phyloP scores from a whole-genome alignment of 2,113 vertebrate species.

The Penelope pileata region DNA sequence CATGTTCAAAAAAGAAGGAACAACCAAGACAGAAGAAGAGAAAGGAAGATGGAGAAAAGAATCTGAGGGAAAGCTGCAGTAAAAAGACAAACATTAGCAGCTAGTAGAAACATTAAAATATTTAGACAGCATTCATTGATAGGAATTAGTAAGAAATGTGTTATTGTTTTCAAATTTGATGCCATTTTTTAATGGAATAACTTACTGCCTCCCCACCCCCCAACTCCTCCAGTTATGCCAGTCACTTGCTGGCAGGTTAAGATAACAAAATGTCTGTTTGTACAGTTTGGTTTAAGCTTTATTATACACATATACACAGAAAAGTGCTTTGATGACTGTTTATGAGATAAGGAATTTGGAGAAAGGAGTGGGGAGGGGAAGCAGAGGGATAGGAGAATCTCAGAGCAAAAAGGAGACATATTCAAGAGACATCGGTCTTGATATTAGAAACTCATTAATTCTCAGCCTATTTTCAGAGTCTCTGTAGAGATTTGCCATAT shows the following conservation, averaged over 20 bases:
- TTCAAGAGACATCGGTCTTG: slow-evolving; percentile 1
- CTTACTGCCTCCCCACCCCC: neutral
- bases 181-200: neutral
- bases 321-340: neutral
- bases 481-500: slow-evolving; percentile 26
- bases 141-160: neutral
- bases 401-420: neutral
- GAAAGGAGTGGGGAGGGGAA: neutral
- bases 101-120: neutral
- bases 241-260: neutral
- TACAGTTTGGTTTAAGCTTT: neutral
- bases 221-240: neutral
- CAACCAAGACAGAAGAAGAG: neutral
- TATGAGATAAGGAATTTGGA: slow-evolving; percentile 1
- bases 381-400: neutral
- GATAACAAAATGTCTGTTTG: neutral
- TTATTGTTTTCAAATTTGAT: neutral
- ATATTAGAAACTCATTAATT: slow-evolving; percentile 63
- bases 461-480: slow-evolving; percentile 30
- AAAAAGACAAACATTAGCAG: neutral
- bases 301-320: neutral
- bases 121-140: neutral
- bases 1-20: neutral
- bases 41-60: neutral
- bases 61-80: neutral